Evolutionary conservation across 1,140 invertebrate genomes (phyloP), one percentile per base, ranked within the genome.

Genomic region (Rhyzopertha dominica): DNA sequence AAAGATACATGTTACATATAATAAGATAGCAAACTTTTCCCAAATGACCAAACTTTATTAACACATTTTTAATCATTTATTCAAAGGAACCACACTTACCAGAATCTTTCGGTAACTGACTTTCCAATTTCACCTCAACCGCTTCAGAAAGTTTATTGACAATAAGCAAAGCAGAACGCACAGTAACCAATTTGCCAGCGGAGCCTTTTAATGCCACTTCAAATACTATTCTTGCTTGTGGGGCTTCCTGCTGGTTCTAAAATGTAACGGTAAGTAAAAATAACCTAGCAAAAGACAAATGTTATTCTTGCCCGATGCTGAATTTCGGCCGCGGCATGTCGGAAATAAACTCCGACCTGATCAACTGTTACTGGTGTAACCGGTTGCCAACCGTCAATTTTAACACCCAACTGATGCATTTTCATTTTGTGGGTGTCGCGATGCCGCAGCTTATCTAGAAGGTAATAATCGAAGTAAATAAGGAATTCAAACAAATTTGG

Each of bases 131-230:
- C 0, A 85, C 65, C 58, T 90, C 85, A 8, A 93, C 74, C 0
- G 76, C 58, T 43, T 85, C 78, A 34, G 78, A 76, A 44, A 92
- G 64, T 54, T 77, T 74, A 71, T 98, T 98, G 4, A 77, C 68
- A 1, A 97, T 68, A 40, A 82, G 77, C 29, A 98, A 70, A 23
- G 92, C 90, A 16, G 94, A 97, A 41, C 92, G 77, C 3, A 98
- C 82, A n/a, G 88, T 91, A n/a, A 98, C 87, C 41, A 97, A 71
- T 70, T 98, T 98, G 46, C 88, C 79, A 0, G 95, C 94, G 23
- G 88, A 93, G 1, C 92, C 92, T 67, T 95, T 90, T 40, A 97
- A 71, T 2, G 84, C 81, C 1, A 98, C 87, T 54, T 88, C 86
- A 62, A 95, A 85, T 5, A 95, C 87, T 13, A 95, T 72, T 49